Evolutionary conservation across 2,888 invertebrate species (phyloP), one percentile per base, ranked within the genome.

Genomic region (Chaitophorus viminalis): DNA sequence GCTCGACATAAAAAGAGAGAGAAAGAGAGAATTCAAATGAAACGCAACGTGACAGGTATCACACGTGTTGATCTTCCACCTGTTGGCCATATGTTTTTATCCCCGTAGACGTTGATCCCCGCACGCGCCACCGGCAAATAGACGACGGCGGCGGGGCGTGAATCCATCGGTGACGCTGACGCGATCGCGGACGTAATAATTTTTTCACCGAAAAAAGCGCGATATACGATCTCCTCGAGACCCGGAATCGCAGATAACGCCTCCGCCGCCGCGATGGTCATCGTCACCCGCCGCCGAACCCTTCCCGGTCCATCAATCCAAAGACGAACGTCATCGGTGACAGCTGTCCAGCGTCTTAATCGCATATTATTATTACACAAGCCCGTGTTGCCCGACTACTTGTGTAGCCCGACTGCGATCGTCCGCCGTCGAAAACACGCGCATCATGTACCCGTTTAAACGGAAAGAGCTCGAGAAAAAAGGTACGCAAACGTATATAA

Each of bases 61-160:
- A 78, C 78, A 86, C 85, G 85, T 86, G 85, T 86, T 86, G 85
- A 78, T 78, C 85, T 70, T 77, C 85, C 85, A 86, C 85, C 85
- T 86, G 85, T 86, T 86, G 85, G 85, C 85, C 85, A 72, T 78
- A 78, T 70, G 78, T 78, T 86, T 78, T 86, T 86, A 72, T 86
- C 78, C n/a, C 70, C n/a, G 52, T 70, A 86, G 52, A 78, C 85
- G 25, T 65, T 76, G 84, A 84, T 84, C 54, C 83, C 76, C 39
- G 83, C 83, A 60, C 83, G 84, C 65, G 65, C 65, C 46, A 46
- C 31, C 75, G 31, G 36, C 60, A n/a, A 25, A 25, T 68, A 1
- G 46, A 31, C 81, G 17, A 29, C 46, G 2, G 77, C 46, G 14
- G 70, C 46, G n/a, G 39, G 6, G 70, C 29, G 25, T 25, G n/a